A percentile compares a stretch with the other conserved stretches of the same genome.
phyloP scores from a whole-genome alignment of 2,797 vertebrate species.

The Anolis apletophallus region DNA sequence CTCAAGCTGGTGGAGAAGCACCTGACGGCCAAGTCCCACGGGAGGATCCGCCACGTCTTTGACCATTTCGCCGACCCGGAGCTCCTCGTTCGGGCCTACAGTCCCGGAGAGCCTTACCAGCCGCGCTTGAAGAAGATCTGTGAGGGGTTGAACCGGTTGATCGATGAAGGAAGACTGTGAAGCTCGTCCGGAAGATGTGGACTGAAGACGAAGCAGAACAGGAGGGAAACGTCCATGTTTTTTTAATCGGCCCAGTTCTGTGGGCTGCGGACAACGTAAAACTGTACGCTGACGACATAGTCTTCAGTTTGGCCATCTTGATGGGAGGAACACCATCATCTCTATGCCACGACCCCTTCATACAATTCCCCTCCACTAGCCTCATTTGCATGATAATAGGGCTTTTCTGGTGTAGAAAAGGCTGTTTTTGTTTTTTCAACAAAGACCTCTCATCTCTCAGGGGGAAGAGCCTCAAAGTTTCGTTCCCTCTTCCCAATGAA shows the following conservation, averaged over 20 bases:
- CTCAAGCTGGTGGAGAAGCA: conserved; percentile 87
- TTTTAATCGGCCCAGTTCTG: background rate
- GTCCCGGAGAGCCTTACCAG: conserved; percentile 77
- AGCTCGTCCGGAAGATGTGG: background rate
- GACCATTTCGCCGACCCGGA: conserved; percentile 87
- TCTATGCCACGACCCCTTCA: too few relatives aligned
- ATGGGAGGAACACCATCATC: background rate
- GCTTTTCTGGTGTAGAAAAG: too few relatives aligned
- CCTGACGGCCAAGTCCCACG: conserved; percentile 89
- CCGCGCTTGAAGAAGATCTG: conserved; percentile 86
- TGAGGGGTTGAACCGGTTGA: conserved; percentile 85
- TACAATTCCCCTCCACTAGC: too few relatives aligned
- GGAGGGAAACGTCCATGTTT: background rate
- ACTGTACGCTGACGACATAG: fast-evolving
- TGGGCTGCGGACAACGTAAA: background rate
- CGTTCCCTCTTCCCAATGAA: too few relatives aligned
- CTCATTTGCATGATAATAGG: too few relatives aligned
- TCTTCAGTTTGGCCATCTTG: too few relatives aligned
- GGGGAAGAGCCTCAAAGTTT: too few relatives aligned
- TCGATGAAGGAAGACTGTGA: conserved; percentile 87
- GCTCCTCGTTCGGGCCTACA: conserved; percentile 87
- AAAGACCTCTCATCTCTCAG: too few relatives aligned
- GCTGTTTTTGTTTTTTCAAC: too few relatives aligned
- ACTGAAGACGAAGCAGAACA: background rate
- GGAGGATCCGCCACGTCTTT: conserved; percentile 90